Percentiles rank a stretch among this genome's conserved stretches.
Conservation (phyloP, 2,888 invertebrate genomes). For the Yponomeuta sedellus region DNA sequence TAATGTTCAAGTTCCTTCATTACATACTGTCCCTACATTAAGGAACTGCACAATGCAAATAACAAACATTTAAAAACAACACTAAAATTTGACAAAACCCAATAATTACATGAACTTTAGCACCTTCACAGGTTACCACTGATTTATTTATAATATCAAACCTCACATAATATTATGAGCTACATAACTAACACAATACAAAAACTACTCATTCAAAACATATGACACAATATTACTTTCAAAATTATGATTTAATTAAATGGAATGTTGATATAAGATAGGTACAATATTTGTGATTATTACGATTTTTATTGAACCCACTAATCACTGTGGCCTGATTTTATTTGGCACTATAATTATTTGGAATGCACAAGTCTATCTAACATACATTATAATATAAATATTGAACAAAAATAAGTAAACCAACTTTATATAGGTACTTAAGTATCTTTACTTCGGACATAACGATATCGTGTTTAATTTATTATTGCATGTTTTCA, state of each 20-base stretch:
- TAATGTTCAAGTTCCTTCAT: no score
- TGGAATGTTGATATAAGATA: conserved; percentile 33
- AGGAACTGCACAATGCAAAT: conserved; percentile 35
- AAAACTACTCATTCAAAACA: conserved; percentile 35
- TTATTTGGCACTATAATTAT: conserved; percentile 72
- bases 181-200: conserved; percentile 29
- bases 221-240: conserved; percentile 30
- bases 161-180: conserved; percentile 23
- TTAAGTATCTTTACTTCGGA: conserved; percentile 29
- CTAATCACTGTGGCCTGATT: conserved; percentile 41
- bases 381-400: conserved; percentile 33
- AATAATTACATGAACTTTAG: conserved; percentile 49
- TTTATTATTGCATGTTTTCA: conserved; percentile 33
- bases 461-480: conserved; percentile 42
- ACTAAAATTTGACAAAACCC: conserved; percentile 38
- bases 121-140: conserved; percentile 64
- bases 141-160: conserved; percentile 30
- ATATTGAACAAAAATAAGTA: conserved; percentile 30
- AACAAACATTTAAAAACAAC: conserved; percentile 33
- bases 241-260: conserved; percentile 47
- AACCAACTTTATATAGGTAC: conserved; percentile 32
- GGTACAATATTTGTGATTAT: conserved; percentile 59
- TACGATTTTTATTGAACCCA: conserved; percentile 41
- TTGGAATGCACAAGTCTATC: conserved; percentile 68
- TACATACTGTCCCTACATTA: neutral